Evolutionary conservation across 2,113 vertebrate genomes (phyloP).

Genomic region (Psephotus haematonotus): DNA sequence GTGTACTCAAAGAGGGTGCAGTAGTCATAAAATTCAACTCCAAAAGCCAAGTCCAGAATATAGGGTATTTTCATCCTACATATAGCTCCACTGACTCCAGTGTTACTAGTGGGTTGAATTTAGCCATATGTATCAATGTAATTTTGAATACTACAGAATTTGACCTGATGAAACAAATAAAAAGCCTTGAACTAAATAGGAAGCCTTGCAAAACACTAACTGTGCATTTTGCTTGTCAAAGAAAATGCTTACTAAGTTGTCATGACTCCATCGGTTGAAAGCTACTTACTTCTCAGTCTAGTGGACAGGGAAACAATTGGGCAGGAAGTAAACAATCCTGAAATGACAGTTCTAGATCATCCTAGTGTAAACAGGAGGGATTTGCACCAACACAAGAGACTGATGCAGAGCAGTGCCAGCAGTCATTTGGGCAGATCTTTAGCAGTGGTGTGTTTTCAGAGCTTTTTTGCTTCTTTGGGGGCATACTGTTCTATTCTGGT

Average conservation of each 20-base stretch:
- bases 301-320: slow-evolving; percentile 35
- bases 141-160: neutral
- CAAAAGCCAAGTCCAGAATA: neutral
- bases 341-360: slow-evolving; percentile 14
- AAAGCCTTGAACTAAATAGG: neutral
- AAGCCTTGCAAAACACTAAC: neutral
- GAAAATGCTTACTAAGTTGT: slow-evolving; percentile 46
- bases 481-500: neutral
- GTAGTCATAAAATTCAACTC: neutral
- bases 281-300: slow-evolving; percentile 39
- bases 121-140: neutral
- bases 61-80: neutral
- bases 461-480: neutral
- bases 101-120: neutral
- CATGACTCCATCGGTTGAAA: slow-evolving; percentile 26
- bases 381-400: neutral
- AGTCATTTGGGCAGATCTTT: neutral
- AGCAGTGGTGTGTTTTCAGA: neutral
- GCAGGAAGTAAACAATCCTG: slow-evolving; percentile 4
- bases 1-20: neutral
- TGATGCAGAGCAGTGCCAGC: neutral
- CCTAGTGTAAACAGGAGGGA: neutral
- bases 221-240: slow-evolving; percentile 23
- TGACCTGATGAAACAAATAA: neutral
- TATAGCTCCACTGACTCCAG: neutral